Percentiles rank a stretch among this genome's conserved stretches.
Evolutionary conservation across 2,797 vertebrate species (phyloP).

Genomic region (Podargus strigoides): DNA sequence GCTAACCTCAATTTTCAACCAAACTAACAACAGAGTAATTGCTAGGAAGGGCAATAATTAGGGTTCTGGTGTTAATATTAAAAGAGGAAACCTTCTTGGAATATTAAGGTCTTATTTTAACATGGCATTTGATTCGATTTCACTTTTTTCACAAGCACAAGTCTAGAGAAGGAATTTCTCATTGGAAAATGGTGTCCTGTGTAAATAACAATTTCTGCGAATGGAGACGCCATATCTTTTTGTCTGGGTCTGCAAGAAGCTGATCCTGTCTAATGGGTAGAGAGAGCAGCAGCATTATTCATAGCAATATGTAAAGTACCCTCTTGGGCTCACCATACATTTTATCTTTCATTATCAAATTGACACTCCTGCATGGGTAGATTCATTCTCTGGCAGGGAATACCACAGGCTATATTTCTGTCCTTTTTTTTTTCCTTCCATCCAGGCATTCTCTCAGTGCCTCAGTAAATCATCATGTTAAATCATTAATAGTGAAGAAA

Average conservation of each 20-base stretch:
- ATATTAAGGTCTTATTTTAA: not conserved
- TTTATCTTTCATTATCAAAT: slow-evolving; percentile 64
- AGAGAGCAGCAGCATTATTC: slow-evolving; percentile 29
- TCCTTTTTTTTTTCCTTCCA: slow-evolving; percentile 14
- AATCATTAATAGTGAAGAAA: slow-evolving; percentile 52
- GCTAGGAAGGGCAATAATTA: not conserved
- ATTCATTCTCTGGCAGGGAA: slow-evolving; percentile 53
- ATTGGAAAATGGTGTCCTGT: not conserved
- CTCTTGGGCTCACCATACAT: slow-evolving; percentile 38
- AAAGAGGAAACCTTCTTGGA: not conserved
- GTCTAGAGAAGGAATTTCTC: not conserved
- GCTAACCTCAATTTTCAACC: not conserved
- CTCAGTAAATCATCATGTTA: slow-evolving; percentile 52
- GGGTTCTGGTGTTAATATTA: not conserved
- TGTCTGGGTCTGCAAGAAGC: slow-evolving; percentile 1
- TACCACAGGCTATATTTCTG: slow-evolving; percentile 58
- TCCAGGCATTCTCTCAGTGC: slow-evolving; percentile 15
- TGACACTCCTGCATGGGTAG: slow-evolving; percentile 41
- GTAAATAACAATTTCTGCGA: not conserved
- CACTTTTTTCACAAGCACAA: not conserved
- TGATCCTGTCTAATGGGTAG: slow-evolving; percentile 7
- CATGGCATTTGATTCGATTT: not conserved
- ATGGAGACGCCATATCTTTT: not conserved
- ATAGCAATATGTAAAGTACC: slow-evolving; percentile 47
- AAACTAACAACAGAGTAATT: not conserved